Percentiles rank a stretch among this genome's conserved stretches.
Evolutionary conservation across 2,888 invertebrate species (phyloP).

Genomic region (Dione juno): DNA sequence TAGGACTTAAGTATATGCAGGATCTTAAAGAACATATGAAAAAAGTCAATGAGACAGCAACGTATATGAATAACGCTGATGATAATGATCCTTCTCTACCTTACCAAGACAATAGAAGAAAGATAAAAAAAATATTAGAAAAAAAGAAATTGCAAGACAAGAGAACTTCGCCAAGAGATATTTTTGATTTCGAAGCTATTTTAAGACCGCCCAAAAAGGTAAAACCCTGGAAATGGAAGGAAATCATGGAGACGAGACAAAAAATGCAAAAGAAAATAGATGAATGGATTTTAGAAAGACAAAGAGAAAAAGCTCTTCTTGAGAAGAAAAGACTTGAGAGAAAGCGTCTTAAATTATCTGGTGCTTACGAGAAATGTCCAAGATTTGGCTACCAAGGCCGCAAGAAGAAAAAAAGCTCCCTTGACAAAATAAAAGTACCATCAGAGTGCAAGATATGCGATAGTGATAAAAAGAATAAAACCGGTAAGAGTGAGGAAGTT

Average conservation of each 20-base stretch:
- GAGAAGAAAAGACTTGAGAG: constrained; percentile 43
- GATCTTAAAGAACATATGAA: constrained; percentile 55
- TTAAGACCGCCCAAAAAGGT: constrained; percentile 40
- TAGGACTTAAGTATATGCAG: constrained; percentile 54
- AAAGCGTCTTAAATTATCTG: constrained; percentile 34
- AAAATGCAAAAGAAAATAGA: constrained; percentile 53
- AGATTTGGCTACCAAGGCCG: constrained; percentile 41
- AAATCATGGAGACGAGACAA: constrained; percentile 40
- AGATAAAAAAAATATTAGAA: constrained; percentile 20
- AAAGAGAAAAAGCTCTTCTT: constrained; percentile 52
- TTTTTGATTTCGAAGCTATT: constrained; percentile 37
- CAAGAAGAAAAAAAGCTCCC: constrained; percentile 33
- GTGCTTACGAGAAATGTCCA: constrained; percentile 47
- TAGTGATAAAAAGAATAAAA: background rate
- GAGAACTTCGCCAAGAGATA: constrained; percentile 30
- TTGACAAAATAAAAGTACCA: background rate
- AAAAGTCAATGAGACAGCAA: constrained; percentile 48
- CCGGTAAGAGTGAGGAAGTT: background rate
- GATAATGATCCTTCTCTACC: constrained; percentile 23
- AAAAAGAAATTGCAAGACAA: constrained; percentile 19
- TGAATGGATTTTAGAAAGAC: constrained; percentile 53
- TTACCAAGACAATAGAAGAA: constrained; percentile 35
- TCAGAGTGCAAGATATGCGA: constrained; percentile 26
- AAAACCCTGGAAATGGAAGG: constrained; percentile 38
- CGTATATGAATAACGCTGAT: background rate